These are phyloP conservation scores for Cecidostiba fungosa DNA, from an alignment of 2,888 invertebrate species.

Conservation along the genomic window DNA sequence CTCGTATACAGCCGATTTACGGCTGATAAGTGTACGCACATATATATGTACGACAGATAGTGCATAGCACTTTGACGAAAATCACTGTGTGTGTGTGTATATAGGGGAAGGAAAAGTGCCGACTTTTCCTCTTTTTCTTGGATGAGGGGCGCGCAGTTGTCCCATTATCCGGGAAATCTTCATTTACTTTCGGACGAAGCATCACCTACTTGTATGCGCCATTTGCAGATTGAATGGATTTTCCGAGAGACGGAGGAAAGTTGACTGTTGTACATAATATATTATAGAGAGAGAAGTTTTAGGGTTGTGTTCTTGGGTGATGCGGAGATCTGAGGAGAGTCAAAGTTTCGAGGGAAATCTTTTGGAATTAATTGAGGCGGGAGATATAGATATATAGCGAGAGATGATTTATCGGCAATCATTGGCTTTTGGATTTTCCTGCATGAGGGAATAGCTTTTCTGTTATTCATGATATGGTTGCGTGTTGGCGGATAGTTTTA, in stretches of 20 bases:
- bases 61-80: slow-evolving; percentile 21
- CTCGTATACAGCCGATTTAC: slow-evolving; percentile 41
- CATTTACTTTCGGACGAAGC: slow-evolving; percentile 53
- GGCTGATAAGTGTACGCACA: slow-evolving; percentile 30
- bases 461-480: not conserved
- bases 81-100: not conserved
- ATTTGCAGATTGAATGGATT: slow-evolving; percentile 44
- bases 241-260: not conserved
- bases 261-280: not conserved
- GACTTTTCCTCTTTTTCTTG: slow-evolving; percentile 18
- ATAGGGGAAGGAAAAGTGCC: slow-evolving; percentile 21
- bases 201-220: slow-evolving; percentile 23
- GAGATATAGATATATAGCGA: not conserved
- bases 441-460: not conserved
- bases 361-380: not conserved
- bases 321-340: not conserved
- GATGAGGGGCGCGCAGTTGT: slow-evolving; percentile 5
- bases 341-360: not conserved
- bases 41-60: not conserved
- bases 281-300: slow-evolving; percentile 4
- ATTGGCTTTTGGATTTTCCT: not conserved
- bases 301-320: not conserved
- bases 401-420: not conserved
- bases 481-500: not conserved
- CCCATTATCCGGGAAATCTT: slow-evolving; percentile 57